A percentile compares a stretch with the other conserved stretches of the same genome.
Conservation (phyloP, 2,888 invertebrate genomes). For the Hypomecis atomaria region DNA sequence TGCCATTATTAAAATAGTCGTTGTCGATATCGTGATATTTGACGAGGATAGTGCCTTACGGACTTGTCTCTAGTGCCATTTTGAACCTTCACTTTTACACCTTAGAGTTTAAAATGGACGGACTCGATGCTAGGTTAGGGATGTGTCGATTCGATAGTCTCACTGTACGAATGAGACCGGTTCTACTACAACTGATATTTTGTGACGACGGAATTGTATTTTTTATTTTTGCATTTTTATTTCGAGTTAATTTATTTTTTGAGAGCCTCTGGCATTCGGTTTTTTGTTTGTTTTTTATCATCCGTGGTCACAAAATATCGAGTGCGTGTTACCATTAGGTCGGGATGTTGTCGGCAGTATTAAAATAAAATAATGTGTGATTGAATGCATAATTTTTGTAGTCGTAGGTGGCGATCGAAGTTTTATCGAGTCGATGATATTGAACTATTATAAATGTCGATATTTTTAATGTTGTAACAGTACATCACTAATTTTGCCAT, state of each 20-base stretch:
- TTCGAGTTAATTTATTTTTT: constrained; percentile 23
- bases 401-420: constrained; percentile 43
- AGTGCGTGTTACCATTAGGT: constrained; percentile 53
- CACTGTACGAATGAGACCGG: constrained; percentile 51
- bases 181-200: constrained; percentile 50
- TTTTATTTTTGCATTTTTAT: constrained; percentile 24
- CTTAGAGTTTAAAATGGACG: constrained; percentile 38
- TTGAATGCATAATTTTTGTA: constrained; percentile 60
- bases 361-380: constrained; percentile 64
- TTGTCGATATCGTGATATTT: constrained; percentile 33
- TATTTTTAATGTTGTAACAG: constrained; percentile 47
- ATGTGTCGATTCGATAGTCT: constrained; percentile 50
- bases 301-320: constrained; percentile 52
- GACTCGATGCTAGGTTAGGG: constrained; percentile 27
- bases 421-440: constrained; percentile 39
- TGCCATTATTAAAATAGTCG: constrained; percentile 45
- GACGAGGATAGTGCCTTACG: constrained; percentile 40
- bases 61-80: constrained; percentile 33
- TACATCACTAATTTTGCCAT: constrained; percentile 61
- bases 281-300: constrained; percentile 16
- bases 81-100: constrained; percentile 25
- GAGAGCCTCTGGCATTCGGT: constrained; percentile 7
- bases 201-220: constrained; percentile 46
- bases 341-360: constrained; percentile 74
- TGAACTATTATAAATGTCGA: constrained; percentile 43